Evolutionary conservation across 2,797 vertebrate species (phyloP).

Genomic region (Chrysocyon brachyurus): DNA sequence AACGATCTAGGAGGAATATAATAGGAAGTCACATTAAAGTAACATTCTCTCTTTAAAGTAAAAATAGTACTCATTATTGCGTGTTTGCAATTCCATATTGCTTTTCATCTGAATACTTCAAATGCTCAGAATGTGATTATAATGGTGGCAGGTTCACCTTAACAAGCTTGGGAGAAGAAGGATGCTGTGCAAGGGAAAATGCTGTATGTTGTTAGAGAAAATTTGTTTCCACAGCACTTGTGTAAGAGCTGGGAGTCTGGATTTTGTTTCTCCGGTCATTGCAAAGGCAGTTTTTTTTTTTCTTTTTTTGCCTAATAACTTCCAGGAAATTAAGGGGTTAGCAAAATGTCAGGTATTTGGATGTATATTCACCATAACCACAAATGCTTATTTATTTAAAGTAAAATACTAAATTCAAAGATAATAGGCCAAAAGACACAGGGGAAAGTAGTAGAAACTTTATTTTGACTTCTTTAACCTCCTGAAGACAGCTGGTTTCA

Average conservation of each 20-base stretch:
- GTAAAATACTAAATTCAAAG: neutral
- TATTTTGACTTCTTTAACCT: neutral
- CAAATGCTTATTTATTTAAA: neutral
- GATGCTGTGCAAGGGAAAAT: neutral
- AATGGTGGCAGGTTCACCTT: neutral
- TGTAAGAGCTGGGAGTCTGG: neutral
- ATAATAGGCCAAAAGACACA: neutral
- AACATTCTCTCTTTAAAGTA: constrained; percentile 13
- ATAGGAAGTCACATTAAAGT: constrained; percentile 23
- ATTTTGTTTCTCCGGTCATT: neutral
- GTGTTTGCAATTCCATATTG: constrained; percentile 12
- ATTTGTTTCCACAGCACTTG: neutral
- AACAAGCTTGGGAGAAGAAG: neutral
- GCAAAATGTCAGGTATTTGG: neutral
- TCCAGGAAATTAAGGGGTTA: neutral
- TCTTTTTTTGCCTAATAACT: neutral
- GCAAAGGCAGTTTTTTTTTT: neutral
- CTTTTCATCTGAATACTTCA: constrained; percentile 52
- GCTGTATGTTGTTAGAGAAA: neutral
- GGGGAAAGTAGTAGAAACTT: neutral
- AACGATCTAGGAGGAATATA: neutral
- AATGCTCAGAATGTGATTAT: constrained; percentile 23
- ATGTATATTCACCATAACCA: neutral
- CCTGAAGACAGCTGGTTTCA: neutral
- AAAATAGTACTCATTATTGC: constrained; percentile 33